Evolutionary conservation across 2,888 invertebrate species (phyloP).

Genomic region (Smittia sp.): DNA sequence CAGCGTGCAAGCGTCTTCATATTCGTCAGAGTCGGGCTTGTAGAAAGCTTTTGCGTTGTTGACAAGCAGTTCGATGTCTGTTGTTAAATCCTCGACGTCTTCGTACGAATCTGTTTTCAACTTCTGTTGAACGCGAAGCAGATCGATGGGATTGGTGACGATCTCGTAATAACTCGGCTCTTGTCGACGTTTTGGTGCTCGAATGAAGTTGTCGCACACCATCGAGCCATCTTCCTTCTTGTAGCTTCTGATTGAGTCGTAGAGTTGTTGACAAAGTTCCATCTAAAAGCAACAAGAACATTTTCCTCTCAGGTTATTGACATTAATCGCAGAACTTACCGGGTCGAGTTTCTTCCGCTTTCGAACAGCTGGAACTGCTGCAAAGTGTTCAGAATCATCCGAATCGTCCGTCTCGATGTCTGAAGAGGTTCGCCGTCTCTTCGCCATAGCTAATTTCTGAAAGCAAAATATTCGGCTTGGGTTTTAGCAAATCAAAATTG

Average conservation of each 20-base stretch:
- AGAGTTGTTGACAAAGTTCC: conserved; percentile 86
- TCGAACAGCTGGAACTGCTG: conserved; percentile 47
- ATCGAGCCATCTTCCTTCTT: conserved; percentile 90
- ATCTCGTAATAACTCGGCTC: conserved; percentile 90
- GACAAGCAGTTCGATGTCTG: conserved; percentile 86
- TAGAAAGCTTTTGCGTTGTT: conserved; percentile 95
- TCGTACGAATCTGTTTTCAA: conserved; percentile 95
- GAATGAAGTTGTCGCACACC: conserved; percentile 89
- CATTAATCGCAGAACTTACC: conserved; percentile 52
- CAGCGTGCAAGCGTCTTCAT: conserved; percentile 83
- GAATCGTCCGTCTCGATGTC: conserved; percentile 72
- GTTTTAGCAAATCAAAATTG: not conserved
- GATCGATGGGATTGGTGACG: conserved; percentile 91
- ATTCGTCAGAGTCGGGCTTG: conserved; percentile 79
- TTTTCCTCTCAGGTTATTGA: not conserved
- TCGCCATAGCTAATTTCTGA: conserved; percentile 68
- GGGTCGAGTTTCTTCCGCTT: conserved; percentile 74
- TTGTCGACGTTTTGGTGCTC: conserved; percentile 90
- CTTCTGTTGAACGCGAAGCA: conserved; percentile 90
- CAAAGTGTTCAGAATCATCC: conserved; percentile 63
- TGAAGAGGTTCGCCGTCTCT: conserved; percentile 79
- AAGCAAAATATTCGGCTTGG: not conserved
- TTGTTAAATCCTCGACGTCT: conserved; percentile 85
- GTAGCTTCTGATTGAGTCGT: conserved; percentile 84
- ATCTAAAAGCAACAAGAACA: conserved; percentile 56